Percentiles rank a stretch among this genome's conserved stretches.
Evolutionary conservation across 2,797 vertebrate genomes (phyloP).

Genomic region (Vireo griseus): DNA sequence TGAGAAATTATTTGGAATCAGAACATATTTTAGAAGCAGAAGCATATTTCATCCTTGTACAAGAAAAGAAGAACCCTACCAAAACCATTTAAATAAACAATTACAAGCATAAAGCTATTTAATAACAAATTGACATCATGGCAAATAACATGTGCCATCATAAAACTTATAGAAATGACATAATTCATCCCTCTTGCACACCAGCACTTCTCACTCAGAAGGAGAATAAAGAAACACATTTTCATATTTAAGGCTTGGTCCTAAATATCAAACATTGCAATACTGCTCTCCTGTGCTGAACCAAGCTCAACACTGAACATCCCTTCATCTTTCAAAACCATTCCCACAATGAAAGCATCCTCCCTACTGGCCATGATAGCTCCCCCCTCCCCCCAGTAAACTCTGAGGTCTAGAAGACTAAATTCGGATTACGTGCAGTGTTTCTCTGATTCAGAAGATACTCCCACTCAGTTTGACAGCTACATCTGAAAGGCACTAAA

Average conservation of each 20-base stretch:
- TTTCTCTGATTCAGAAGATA: not conserved
- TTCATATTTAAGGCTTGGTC: not conserved
- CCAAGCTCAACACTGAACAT: not conserved
- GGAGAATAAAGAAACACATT: not conserved
- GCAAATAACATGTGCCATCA: accelerated
- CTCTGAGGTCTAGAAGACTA: not conserved
- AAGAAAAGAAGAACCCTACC: not conserved
- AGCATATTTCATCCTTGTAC: not conserved
- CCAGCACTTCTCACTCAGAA: not conserved
- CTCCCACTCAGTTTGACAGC: not conserved
- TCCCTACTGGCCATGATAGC: not conserved
- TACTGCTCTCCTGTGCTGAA: not conserved
- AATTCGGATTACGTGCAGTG: not conserved
- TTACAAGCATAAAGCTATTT: not conserved
- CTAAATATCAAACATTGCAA: not conserved
- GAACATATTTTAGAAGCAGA: not conserved
- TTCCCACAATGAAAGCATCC: not conserved
- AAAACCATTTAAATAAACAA: not conserved
- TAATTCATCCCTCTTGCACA: not conserved
- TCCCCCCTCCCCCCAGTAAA: not conserved
- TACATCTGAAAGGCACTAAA: not conserved
- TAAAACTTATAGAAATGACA: not conserved
- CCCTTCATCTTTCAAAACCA: not conserved
- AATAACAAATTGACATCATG: not conserved
- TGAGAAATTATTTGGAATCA: not conserved